Evolutionary conservation across 2,888 invertebrate genomes (phyloP).

Genomic region (Rotaria magnacalcarata): DNA sequence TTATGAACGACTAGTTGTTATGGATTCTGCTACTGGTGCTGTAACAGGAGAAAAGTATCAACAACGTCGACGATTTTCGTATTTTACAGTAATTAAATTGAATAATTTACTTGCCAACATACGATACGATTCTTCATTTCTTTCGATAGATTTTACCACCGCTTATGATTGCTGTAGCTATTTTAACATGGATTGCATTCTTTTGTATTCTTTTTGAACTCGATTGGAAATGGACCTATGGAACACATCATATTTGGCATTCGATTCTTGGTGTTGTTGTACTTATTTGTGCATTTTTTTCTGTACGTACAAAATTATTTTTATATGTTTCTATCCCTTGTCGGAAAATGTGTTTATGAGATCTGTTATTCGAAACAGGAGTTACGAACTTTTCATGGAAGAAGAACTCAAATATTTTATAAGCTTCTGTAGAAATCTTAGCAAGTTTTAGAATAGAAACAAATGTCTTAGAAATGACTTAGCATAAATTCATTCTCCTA

Average conservation of each 20-base stretch:
- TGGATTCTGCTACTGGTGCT: not conserved
- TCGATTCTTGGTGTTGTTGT: constrained; percentile 45
- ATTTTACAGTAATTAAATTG: not conserved
- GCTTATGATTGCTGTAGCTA: constrained; percentile 37
- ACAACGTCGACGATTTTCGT: not conserved
- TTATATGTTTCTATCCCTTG: too few species aligned
- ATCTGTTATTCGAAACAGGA: too few species aligned
- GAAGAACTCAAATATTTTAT: too few species aligned
- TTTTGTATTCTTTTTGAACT: constrained; percentile 43
- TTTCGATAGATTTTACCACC: constrained; percentile 35
- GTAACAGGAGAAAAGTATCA: not conserved
- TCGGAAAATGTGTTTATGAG: not conserved
- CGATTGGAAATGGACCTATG: constrained; percentile 42
- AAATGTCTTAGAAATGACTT: too few species aligned
- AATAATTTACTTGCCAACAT: not conserved
- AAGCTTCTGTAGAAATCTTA: too few species aligned
- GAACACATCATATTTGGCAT: constrained; percentile 41
- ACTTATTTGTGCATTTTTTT: constrained; percentile 38
- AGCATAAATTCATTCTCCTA: too few species aligned
- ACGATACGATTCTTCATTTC: not conserved
- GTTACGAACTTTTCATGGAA: too few species aligned
- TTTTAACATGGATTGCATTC: constrained; percentile 43
- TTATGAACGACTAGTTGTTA: not conserved
- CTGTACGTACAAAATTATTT: constrained; percentile 21
- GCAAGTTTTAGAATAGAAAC: too few species aligned